Base-by-base conservation (phyloP, 2,797 vertebrate species). In the Pangasius djambal region DNA sequence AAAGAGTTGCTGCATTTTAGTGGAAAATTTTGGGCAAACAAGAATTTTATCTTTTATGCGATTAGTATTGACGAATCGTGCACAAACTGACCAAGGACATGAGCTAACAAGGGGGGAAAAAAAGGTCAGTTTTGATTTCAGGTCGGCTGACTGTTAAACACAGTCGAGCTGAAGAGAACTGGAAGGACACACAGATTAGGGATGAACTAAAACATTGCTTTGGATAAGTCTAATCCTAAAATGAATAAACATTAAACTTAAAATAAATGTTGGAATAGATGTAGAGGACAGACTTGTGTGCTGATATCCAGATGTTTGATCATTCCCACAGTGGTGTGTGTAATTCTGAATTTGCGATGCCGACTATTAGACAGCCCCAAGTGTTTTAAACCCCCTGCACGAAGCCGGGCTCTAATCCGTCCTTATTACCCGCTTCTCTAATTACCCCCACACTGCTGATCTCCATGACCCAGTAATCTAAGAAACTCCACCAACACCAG, bases 381-480 rank as follows among this genome's bases (percentile, higher is more conserved):
- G 78, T 34, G 78, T 72, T 81, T 69, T 78, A 57, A 25, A 40
- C 48, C 82, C 87, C 74, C 81, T 78, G 91, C 92, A 67, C 85
- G 16, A 59, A 81, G 79, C 92, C 89, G 50, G 48, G 16, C 48
- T 90, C 91, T 91, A 92, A 92, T 92, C 92, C 90, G 40, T 78
- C 86, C 90, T 92, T 89, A 91, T 94, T 94, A 93, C 93, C 92
- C 88, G 90, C 90, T 90, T 93, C 92, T 92, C 91, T 90, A 84
- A 69, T 92, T 92, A 91, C 91, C 87, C 89, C 83, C 86, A 92
- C 93, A 83, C 70, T 87, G 90, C 89, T 91, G 86, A 93, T 89
- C 91, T 84, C 74, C 63, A 37, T 22, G 89, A 89, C 90, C 86
- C 79, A 84, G 85, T 91, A 92, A 92, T 92, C 81, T 86, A 88